phyloP scores from a whole-genome alignment of 2,113 vertebrate species.

The Steatornis caripensis region DNA sequence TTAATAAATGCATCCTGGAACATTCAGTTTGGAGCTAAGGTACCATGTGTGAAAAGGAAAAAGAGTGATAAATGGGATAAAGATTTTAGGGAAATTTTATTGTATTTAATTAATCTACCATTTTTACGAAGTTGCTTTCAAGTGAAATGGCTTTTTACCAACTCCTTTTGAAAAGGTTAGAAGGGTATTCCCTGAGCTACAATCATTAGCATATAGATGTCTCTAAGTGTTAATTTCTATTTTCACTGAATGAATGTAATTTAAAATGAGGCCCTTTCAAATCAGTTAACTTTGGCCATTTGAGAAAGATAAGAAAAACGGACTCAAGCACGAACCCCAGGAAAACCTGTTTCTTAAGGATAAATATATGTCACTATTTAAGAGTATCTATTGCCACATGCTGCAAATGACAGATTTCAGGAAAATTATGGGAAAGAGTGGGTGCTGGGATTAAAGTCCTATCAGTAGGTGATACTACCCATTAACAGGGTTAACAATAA shows the following conservation, averaged over 20 bases:
- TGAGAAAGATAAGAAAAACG: conserved; percentile 75
- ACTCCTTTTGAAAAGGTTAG: conserved; percentile 79
- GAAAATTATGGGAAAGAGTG: neutral
- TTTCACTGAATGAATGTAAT: conserved; percentile 81
- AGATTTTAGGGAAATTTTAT: conserved; percentile 75
- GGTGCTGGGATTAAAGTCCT: conserved; percentile 11
- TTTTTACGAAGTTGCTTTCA: conserved; percentile 80
- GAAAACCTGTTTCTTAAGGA: conserved; percentile 69
- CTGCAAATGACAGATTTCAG: conserved; percentile 67
- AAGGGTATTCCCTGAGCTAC: conserved; percentile 81
- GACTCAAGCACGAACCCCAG: conserved; percentile 67
- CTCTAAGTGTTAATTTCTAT: conserved; percentile 83
- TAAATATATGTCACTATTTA: conserved; percentile 57
- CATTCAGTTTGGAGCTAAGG: conserved; percentile 39
- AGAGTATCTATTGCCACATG: conserved; percentile 12
- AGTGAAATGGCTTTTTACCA: conserved; percentile 80
- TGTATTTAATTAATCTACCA: conserved; percentile 82
- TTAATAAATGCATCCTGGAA: conserved; percentile 60
- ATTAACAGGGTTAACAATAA: conserved; percentile 47
- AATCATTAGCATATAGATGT: conserved; percentile 83
- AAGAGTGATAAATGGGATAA: conserved; percentile 74
- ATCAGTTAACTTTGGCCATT: conserved; percentile 78
- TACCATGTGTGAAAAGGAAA: conserved; percentile 49
- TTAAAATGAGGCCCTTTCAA: conserved; percentile 79
- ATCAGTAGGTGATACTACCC: neutral